Conservation (phyloP, 2,797 vertebrate species). For the Alfaro cultratus region DNA sequence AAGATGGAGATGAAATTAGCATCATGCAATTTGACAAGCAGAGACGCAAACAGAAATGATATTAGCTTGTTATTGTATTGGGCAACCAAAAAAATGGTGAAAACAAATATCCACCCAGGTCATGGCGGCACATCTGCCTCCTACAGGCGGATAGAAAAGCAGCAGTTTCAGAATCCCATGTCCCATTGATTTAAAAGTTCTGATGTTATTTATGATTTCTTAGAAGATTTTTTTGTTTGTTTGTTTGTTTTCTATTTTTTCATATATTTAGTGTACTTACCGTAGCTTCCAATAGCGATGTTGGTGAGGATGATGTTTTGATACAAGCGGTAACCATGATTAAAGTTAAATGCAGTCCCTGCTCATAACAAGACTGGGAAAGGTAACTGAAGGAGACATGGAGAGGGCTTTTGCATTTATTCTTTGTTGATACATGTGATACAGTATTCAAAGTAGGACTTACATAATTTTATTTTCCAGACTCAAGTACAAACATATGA, state of each 20-base stretch:
- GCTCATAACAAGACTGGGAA: background rate
- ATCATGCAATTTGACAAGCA: background rate
- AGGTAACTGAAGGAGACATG: background rate
- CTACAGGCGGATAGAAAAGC: background rate
- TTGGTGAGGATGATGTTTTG: background rate
- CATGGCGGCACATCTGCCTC: background rate
- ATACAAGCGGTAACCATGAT: background rate
- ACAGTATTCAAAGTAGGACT: background rate
- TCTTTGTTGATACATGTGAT: background rate
- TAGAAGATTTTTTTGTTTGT: background rate
- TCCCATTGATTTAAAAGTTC: background rate
- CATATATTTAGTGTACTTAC: background rate
- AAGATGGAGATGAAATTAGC: background rate
- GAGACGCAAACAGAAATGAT: background rate
- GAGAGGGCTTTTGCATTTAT: background rate
- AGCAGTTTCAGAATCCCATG: background rate
- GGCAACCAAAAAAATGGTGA: background rate
- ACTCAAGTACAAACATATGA: background rate
- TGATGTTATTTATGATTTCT: background rate
- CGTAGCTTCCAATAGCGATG: background rate
- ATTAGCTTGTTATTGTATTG: background rate
- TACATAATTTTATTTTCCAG: background rate
- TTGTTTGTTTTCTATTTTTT: background rate
- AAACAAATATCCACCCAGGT: background rate
- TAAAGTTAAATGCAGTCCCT: background rate